Percentiles rank a stretch among this genome's conserved stretches.
These are phyloP conservation scores for Hemistola chrysoprasaria DNA, from an alignment of 2,888 invertebrate species.

Conservation along the genomic window DNA sequence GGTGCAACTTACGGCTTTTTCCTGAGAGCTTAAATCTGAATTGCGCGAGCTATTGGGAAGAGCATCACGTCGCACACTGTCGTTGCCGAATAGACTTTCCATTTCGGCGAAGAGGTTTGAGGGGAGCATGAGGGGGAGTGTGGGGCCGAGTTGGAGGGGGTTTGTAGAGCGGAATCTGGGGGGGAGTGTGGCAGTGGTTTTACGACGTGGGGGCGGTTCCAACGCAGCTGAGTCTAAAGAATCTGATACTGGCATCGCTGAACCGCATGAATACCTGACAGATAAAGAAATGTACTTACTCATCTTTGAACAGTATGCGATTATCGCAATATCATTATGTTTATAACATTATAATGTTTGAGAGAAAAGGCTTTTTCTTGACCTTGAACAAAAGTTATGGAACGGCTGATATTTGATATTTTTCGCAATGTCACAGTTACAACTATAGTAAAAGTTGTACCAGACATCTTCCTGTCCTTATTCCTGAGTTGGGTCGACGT, in stretches of 20 bases:
- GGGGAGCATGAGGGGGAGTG: constrained; percentile 54
- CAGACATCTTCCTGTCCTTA: too few species aligned
- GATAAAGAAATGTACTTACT: too few species aligned
- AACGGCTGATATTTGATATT: too few species aligned
- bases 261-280: constrained; percentile 67
- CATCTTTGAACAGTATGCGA: too few species aligned
- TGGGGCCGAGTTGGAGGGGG: too few species aligned
- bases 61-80: constrained; percentile 54
- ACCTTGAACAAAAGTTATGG: too few species aligned
- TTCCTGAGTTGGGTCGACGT: too few species aligned
- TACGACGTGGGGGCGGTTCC: constrained; percentile 45
- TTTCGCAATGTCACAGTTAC: too few species aligned
- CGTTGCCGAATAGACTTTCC: constrained; percentile 63
- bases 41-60: constrained; percentile 54
- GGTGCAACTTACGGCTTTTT: constrained; percentile 61
- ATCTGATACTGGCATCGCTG: constrained; percentile 68
- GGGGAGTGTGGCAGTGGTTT: constrained; percentile 51
- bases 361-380: too few species aligned
- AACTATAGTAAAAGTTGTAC: too few species aligned
- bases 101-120: constrained; percentile 73
- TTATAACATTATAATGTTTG: too few species aligned
- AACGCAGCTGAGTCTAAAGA: constrained; percentile 60
- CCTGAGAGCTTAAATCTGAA: constrained; percentile 51
- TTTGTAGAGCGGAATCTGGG: constrained; percentile 68
- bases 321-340: too few species aligned